Base-by-base conservation (phyloP, 1,140 invertebrate species). In the Drosophila nigromelanica region DNA sequence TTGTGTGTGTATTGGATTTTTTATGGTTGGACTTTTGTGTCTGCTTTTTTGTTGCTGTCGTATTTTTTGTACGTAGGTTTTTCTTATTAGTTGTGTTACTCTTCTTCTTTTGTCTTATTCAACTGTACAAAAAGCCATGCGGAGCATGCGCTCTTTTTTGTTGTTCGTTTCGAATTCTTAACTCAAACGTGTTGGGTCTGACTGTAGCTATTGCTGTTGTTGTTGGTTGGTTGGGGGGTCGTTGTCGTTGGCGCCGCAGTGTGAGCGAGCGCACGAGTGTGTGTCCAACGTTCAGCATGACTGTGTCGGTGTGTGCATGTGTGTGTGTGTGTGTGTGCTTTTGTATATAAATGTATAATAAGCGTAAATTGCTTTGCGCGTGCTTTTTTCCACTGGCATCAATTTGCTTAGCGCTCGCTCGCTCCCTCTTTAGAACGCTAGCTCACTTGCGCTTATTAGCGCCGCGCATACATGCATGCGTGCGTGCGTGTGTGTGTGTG, bases 281-380 rank as follows among this genome's bases (percentile, higher is more conserved):
- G 42, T 69, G 72, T 61, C 59, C 21, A 51, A 42, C 37, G 47
- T 33, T 64, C 51, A 45, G 52, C 42, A 56, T 55, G 58, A 14
- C 21, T 37, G 10, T 33, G 51, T 48, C 27, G 63, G 33, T 61
- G 43, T 66, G 30, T 62, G 40, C 63, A 7, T 60, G 58, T 60
- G 18, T 61, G 50, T 62, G 51, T 61, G 48, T 62, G 51, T 56
- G 27, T 24, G 6, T 50, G 12, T 30, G 15, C 30, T 62, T 68
- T 63, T 50, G 61, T 80, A 51, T 73, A 78, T 82, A 87, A 89
- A 87, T 89, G 72, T 63, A 79, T 87, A 89, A 86, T 86, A 75
- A 86, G 82, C 75, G 78, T 82, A 87, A 87, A 82, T 86, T 87
- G 76, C 78, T 78, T 71, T 86, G 78, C 83, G 82, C 81, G 74